phyloP scores from a whole-genome alignment of 2,888 invertebrate genomes.

The Drosophila trichaetosa region DNA sequence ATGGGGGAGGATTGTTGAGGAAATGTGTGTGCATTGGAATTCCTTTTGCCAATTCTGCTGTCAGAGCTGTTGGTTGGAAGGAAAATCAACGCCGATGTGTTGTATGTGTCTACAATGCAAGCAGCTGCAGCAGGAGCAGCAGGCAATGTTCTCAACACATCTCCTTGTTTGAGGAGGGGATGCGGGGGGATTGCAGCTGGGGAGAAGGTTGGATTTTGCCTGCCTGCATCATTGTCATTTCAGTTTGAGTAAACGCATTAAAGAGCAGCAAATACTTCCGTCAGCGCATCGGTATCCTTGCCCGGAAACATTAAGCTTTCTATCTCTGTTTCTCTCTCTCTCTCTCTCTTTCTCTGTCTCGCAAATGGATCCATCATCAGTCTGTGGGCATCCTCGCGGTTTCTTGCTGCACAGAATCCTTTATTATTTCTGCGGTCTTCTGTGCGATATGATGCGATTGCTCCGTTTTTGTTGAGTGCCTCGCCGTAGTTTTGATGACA shows the following conservation, averaged over 20 bases:
- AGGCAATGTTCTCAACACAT: conserved; percentile 31
- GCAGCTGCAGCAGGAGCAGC: conserved; percentile 22
- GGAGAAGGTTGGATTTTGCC: conserved; percentile 10
- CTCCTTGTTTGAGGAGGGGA: neutral
- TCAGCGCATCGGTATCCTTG: conserved; percentile 41
- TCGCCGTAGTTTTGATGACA: conserved; percentile 41
- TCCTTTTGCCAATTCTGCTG: conserved; percentile 51
- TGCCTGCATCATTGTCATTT: conserved; percentile 46
- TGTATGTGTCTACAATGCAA: conserved; percentile 21
- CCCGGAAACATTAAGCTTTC: conserved; percentile 65
- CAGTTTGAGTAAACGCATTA: conserved; percentile 71
- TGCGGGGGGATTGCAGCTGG: neutral
- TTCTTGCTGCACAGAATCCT: conserved; percentile 35
- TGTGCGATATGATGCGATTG: conserved; percentile 40
- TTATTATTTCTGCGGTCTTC: conserved; percentile 44
- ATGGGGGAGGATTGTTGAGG: neutral
- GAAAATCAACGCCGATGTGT: conserved; percentile 54
- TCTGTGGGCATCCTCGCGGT: conserved; percentile 43
- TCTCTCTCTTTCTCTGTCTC: neutral
- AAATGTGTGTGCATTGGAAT: conserved; percentile 41
- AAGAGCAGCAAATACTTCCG: conserved; percentile 74
- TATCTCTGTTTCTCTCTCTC: conserved; percentile 1
- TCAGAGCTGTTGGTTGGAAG: conserved; percentile 34
- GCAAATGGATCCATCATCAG: conserved; percentile 16
- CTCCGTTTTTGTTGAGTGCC: conserved; percentile 20